Base-by-base conservation (phyloP, 2,797 vertebrate genomes). In the Helarctos malayanus region DNA sequence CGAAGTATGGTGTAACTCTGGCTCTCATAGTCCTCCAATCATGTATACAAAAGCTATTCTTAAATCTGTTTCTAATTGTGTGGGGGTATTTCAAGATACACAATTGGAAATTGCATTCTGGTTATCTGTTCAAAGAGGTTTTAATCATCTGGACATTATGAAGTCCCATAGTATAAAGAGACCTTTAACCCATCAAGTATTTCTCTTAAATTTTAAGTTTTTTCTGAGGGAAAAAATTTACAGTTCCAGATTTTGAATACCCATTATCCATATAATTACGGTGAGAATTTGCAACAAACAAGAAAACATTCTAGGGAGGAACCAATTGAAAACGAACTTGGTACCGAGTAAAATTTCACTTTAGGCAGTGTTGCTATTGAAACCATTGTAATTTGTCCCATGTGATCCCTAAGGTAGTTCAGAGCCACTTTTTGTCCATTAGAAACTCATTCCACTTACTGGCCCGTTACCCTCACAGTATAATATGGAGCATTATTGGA, bases 21-120 rank as follows among this genome's bases (percentile, higher is more conserved):
- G 0, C 49, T 73, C 35, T 86, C 49, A 35, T 25, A 79, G 29
- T 25, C 83, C 91, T 23, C 35, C 35, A 68, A 68, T 57, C 56
- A 35, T 27, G 32, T 29, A 88, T 91, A n/a, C 59, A 82, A 81
- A 89, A 82, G 35, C 15, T 18, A 57, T 61, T 32, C 78, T 93
- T 85, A 52, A 47, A 78, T 79, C 32, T 71, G 13, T 96, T 69
- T 96, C n/a, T 59, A 91, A 91, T 69, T 76, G 57, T 73, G 16
- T 45, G 18, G 56, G 52, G 2, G 13, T 75, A 90, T 73, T 83
- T 61, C 25, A 61, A 75, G 49, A 73, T 68, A 75, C 7, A 29
- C 19, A 92, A 59, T 83, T 87, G 14, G 45, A 80, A 61, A 84
- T 52, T 88, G 14, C 9, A n/a, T 88, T 56, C 32, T 27, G 15